A percentile compares a stretch with the other conserved stretches of the same genome.
Conservation (phyloP, 2,113 vertebrate species). For the Eublepharis macularius region DNA sequence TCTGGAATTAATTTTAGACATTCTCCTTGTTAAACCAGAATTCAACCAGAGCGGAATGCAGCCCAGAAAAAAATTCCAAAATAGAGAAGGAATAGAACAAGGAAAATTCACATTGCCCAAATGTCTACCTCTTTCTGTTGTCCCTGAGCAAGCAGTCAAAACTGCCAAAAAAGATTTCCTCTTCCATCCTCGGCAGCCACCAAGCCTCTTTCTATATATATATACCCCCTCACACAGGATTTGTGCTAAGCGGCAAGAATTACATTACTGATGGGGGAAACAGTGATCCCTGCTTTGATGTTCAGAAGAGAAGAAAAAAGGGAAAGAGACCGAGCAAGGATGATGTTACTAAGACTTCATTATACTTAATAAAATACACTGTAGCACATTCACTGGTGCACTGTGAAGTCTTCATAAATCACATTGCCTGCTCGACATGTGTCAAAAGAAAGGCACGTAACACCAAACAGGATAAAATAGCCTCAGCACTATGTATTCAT, state of each 20-base stretch:
- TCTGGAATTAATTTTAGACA: too few species aligned
- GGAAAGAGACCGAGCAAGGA: conserved; percentile 34
- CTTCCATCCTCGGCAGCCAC: background rate
- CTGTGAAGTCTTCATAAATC: conserved; percentile 67
- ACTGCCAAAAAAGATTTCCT: background rate
- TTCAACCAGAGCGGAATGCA: too few species aligned
- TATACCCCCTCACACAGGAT: background rate
- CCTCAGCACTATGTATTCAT: conserved; percentile 61
- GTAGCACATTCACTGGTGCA: conserved; percentile 47
- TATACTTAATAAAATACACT: conserved; percentile 45
- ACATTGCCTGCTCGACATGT: conserved; percentile 62
- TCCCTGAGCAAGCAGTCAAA: too few species aligned
- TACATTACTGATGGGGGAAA: conserved; percentile 28
- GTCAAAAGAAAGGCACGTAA: conserved; percentile 69
- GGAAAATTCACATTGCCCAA: too few species aligned
- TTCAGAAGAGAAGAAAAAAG: conserved; percentile 25
- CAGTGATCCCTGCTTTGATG: conserved; percentile 26
- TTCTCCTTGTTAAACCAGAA: too few species aligned
- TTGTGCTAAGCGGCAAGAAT: conserved; percentile 1
- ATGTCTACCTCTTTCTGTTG: too few species aligned
- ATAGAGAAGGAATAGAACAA: too few species aligned
- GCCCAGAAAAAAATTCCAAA: too few species aligned
- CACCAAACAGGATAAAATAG: conserved; percentile 57
- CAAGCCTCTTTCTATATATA: background rate
- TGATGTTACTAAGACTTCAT: conserved; percentile 51